Base-by-base conservation (phyloP, 1,140 invertebrate species). In the Magallana ariakensis region DNA sequence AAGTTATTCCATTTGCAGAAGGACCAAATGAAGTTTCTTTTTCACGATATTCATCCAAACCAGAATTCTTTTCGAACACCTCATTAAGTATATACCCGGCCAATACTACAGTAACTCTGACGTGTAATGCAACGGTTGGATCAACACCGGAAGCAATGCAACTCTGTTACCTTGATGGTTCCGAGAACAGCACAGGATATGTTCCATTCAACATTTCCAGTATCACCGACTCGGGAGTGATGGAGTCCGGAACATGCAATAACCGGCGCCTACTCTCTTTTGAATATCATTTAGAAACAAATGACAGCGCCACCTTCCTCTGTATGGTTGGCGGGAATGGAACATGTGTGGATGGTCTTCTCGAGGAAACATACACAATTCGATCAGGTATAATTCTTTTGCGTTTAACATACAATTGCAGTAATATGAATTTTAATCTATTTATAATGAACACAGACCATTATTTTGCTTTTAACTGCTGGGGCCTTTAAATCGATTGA, bases 291-390 rank as follows among this genome's bases (percentile, higher is more conserved):
- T 75, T 75, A 8, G 66, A 26, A 75, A 75, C 66, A 75, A 75
- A 82, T 19, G 80, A 54, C 54, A 82, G 33, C 46, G 54, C 54
- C 46, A 82, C 80, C 80, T 82, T 82, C 46, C 80, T 82, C 46
- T 82, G 80, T 54, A 13, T 55, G 15, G 46, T 19, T 56, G 80
- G 54, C 8, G 5, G 16, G 6, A 82, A 82, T n/a, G 19, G 33
- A 7, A 82, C 80, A 3, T 82, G 80, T 56, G 46, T 53, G 9
- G 11, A n/a, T 16, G 80, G 80, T 22, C 19, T 55, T 54, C 33
- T 56, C 33, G 46, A 55, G 16, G n/a, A 16, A 13, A 16, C 54
- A 8, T 82, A n/a, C 54, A 82, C 80, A 26, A 10, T 75, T 8
- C 33, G 22, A 33, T 75, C 66, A 26, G 66, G 66, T 75, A 75